Base-by-base conservation (phyloP, 2,888 invertebrate species). In the Elysia crispata region DNA sequence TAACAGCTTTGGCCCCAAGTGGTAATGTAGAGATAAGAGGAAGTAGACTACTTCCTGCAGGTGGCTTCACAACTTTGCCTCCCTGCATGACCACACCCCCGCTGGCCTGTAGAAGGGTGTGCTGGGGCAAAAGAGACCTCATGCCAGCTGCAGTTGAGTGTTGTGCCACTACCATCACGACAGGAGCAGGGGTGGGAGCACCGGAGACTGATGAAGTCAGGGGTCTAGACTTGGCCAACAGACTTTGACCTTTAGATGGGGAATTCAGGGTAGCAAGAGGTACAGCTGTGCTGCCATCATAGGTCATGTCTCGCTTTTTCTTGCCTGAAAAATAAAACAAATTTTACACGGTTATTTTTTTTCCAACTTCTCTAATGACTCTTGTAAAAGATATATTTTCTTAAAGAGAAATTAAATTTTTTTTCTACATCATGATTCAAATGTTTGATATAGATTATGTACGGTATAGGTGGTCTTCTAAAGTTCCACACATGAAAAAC, bases 151-250 rank as follows among this genome's bases (percentile, higher is more conserved):
- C 76, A 8, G 79, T 80, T 8, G 81, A 82, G 74, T 82, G 82
- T 62, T 83, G 80, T 5, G 85, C 70, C 28, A 85, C 85, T 49
- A 85, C 80, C 77, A 82, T 83, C 1, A 85, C 81, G 31, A 85
- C 81, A 23, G 83, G 83, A 31, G 79, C 64, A 25, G 15, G 80
- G 76, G 60, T 76, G 76, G 13, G 28, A 33, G 33, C 23, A 11
- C 30, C 28, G 30, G 31, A 66, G 28, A 25, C n/a, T 18, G 13
- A 33, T 1, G 23, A n/a, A 33, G n/a, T 31, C 49, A n/a, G 54
- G 57, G 25, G 41, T 3, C 41, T 3, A 6, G 41, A 41, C 41
- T 41, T 41, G 41, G 5, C 11, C 41, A 41, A 41, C 41, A 41
- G 41, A 11, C 41, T 41, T 6, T 41, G 41, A 41, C 41, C 41